A percentile compares a stretch with the other conserved stretches of the same genome.
Conservation (phyloP, 2,113 vertebrate species). For the Cavia porcellus region DNA sequence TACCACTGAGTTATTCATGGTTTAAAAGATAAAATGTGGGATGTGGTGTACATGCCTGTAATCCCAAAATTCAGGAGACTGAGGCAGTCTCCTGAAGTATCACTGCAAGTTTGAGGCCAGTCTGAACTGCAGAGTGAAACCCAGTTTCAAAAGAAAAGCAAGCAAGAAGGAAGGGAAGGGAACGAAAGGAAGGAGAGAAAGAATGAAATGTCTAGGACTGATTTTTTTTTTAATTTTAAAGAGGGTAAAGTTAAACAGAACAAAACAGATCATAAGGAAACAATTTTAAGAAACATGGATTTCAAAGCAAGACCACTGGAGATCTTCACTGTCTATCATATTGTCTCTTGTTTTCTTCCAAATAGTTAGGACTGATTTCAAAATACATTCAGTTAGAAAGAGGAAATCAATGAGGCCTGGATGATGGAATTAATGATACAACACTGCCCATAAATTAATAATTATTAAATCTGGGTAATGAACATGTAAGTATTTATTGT, state of each 20-base stretch:
- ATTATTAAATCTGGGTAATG: not conserved
- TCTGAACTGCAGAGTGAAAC: not conserved
- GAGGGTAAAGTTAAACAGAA: too few species aligned
- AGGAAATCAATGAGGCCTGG: not conserved
- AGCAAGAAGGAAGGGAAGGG: too few species aligned
- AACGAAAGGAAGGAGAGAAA: too few species aligned
- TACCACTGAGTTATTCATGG: not conserved
- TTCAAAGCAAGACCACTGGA: too few species aligned
- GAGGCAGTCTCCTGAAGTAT: not conserved
- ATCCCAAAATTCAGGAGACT: not conserved
- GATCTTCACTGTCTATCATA: too few species aligned
- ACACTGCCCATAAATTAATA: not conserved
- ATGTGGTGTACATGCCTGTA: not conserved
- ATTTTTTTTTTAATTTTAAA: too few species aligned
- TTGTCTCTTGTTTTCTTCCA: too few species aligned
- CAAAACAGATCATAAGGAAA: too few species aligned
- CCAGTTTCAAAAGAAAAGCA: not conserved
- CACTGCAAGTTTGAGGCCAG: not conserved
- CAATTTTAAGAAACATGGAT: too few species aligned
- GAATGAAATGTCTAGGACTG: not conserved
- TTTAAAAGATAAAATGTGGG: constrained; percentile 12
- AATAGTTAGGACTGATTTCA: not conserved
- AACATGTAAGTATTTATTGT: not conserved
- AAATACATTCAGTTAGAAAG: constrained; percentile 47
- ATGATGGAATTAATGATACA: not conserved